These are phyloP conservation scores for Nomada ferruginata DNA, from an alignment of 2,888 invertebrate genomes.

Conservation along the genomic window DNA sequence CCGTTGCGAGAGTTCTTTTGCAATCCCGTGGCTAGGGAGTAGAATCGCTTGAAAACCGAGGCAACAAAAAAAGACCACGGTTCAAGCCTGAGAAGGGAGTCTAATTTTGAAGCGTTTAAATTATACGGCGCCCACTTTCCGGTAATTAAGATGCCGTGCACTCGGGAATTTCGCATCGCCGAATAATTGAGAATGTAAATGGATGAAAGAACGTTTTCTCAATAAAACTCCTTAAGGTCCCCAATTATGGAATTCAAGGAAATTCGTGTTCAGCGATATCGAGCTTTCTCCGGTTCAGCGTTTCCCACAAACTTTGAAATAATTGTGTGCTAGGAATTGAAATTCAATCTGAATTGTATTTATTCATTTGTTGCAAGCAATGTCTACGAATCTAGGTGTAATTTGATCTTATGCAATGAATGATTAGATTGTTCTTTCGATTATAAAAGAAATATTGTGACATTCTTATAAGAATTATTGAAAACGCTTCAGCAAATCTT, in stretches of 20 bases:
- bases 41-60: slow-evolving; percentile 24
- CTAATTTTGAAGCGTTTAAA: slow-evolving; percentile 58
- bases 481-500: too few relatives aligned
- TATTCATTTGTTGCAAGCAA: not conserved
- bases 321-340: not conserved
- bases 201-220: slow-evolving; percentile 56
- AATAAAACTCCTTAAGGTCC: slow-evolving; percentile 51
- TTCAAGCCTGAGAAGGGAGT: slow-evolving; percentile 20
- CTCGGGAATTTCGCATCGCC: slow-evolving; percentile 52
- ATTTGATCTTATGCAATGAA: too few relatives aligned
- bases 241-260: slow-evolving; percentile 38
- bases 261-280: slow-evolving; percentile 32
- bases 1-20: slow-evolving; percentile 10
- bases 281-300: not conserved
- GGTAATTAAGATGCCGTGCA: slow-evolving; percentile 57
- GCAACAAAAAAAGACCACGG: slow-evolving; percentile 6
- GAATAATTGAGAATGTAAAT: slow-evolving; percentile 61
- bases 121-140: slow-evolving; percentile 58
- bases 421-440: too few relatives aligned
- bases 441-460: too few relatives aligned
- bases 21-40: not conserved
- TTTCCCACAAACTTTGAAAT: too few relatives aligned
- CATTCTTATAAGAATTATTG: too few relatives aligned
- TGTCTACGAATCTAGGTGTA: too few relatives aligned
- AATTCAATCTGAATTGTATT: not conserved